phyloP scores from a whole-genome alignment of 92 coral and sea anemone species.

The Phenganax subtilis region DNA sequence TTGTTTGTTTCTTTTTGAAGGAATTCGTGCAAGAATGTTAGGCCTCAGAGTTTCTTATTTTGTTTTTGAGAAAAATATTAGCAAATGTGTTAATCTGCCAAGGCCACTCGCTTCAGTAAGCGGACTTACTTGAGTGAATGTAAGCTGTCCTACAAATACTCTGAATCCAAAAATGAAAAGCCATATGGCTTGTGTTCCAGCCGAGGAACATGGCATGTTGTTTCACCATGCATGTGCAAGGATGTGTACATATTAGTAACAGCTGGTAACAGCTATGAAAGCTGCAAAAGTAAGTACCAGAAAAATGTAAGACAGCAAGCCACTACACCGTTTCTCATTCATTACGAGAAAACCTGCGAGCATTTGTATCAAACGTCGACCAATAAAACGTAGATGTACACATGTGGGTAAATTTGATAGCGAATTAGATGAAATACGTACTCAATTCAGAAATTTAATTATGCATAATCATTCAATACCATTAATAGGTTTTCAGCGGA shows the following conservation, averaged over 20 bases:
- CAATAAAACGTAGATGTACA: too few species aligned
- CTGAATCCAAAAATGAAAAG: slow-evolving; percentile 42
- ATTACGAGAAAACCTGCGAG: too few species aligned
- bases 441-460: too few species aligned
- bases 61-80: slow-evolving; percentile 55
- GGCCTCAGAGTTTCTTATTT: slow-evolving; percentile 48
- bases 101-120: slow-evolving; percentile 56
- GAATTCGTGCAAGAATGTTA: slow-evolving; percentile 49
- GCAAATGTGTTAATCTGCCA: slow-evolving; percentile 48
- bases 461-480: too few species aligned
- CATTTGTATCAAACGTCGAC: too few species aligned
- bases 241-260: slow-evolving; percentile 44
- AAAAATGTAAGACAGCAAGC: background rate
- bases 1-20: too few species aligned
- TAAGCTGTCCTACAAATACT: slow-evolving; percentile 51
- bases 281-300: slow-evolving; percentile 41
- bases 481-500: too few species aligned
- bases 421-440: too few species aligned
- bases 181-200: slow-evolving; percentile 56
- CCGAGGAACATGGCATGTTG: slow-evolving; percentile 56
- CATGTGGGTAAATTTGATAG: too few species aligned
- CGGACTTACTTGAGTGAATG: slow-evolving; percentile 40
- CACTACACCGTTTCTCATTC: too few species aligned
- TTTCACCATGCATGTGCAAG: slow-evolving; percentile 54
- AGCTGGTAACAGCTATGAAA: background rate